Evolutionary conservation across 2,888 invertebrate genomes (phyloP).

Genomic region (Labia minor): DNA sequence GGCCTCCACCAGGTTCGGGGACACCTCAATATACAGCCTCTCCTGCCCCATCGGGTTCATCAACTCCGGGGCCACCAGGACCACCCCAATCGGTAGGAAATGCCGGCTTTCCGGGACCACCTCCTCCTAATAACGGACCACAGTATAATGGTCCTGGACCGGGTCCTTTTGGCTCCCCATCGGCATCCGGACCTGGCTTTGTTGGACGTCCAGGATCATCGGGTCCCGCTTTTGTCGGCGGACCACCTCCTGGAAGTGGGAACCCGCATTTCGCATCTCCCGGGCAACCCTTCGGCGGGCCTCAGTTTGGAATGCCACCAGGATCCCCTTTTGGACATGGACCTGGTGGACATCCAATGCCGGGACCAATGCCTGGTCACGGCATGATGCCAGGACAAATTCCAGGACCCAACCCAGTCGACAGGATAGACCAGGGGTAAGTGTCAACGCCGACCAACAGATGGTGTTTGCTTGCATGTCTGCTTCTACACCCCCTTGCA

Average conservation of each 20-base stretch:
- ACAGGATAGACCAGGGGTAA: constrained; percentile 67
- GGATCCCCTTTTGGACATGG: constrained; percentile 60
- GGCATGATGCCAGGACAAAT: constrained; percentile 49
- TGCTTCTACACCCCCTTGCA: not conserved
- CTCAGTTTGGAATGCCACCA: constrained; percentile 58
- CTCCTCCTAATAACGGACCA: constrained; percentile 39
- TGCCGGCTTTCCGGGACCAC: constrained; percentile 43
- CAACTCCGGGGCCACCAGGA: constrained; percentile 69
- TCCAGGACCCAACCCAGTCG: constrained; percentile 65
- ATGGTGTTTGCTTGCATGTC: not conserved
- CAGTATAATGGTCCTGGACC: constrained; percentile 60
- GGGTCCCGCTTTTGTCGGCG: constrained; percentile 33
- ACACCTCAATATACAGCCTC: constrained; percentile 78
- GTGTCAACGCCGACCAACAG: constrained; percentile 31
- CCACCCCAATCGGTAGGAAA: constrained; percentile 44
- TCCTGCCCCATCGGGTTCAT: constrained; percentile 70
- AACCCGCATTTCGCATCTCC: constrained; percentile 55
- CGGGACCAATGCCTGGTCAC: constrained; percentile 51
- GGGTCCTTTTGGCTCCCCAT: constrained; percentile 57
- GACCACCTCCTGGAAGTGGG: constrained; percentile 49
- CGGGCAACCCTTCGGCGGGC: constrained; percentile 49
- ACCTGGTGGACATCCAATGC: constrained; percentile 45
- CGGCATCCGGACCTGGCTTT: constrained; percentile 56
- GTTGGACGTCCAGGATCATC: constrained; percentile 42
- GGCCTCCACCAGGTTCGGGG: constrained; percentile 58